Conservation (phyloP, 2,888 invertebrate genomes). For the Drosophila borealis region DNA sequence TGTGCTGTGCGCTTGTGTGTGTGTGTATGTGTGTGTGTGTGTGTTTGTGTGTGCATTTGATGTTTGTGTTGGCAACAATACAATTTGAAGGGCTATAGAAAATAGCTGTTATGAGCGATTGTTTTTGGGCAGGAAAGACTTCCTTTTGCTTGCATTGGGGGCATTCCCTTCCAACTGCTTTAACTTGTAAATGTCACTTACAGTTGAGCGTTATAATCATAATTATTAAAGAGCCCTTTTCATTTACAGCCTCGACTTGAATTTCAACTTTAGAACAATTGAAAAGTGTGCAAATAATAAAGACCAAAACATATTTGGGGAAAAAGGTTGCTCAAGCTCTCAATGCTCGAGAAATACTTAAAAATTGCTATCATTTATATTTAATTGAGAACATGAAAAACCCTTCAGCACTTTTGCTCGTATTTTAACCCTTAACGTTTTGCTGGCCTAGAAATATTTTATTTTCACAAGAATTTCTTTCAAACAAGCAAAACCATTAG, state of each 20-base stretch:
- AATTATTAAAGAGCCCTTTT: background rate
- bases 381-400: background rate
- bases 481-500: background rate
- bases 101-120: conserved; percentile 22
- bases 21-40: background rate
- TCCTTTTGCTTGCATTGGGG: background rate
- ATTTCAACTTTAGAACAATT: background rate
- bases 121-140: background rate
- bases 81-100: conserved; percentile 18
- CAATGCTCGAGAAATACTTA: no score
- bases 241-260: background rate
- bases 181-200: background rate
- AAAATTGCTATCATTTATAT: background rate
- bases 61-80: conserved; percentile 26
- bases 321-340: no score
- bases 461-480: background rate
- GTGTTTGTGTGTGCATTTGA: background rate
- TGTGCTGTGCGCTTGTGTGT: background rate
- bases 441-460: background rate
- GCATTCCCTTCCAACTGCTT: background rate
- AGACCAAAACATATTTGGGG: no score
- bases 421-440: background rate
- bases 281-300: background rate
- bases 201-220: background rate
- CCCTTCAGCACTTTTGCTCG: background rate